phyloP scores from a whole-genome alignment of 2,888 invertebrate species.

The Creontiades dilutus region DNA sequence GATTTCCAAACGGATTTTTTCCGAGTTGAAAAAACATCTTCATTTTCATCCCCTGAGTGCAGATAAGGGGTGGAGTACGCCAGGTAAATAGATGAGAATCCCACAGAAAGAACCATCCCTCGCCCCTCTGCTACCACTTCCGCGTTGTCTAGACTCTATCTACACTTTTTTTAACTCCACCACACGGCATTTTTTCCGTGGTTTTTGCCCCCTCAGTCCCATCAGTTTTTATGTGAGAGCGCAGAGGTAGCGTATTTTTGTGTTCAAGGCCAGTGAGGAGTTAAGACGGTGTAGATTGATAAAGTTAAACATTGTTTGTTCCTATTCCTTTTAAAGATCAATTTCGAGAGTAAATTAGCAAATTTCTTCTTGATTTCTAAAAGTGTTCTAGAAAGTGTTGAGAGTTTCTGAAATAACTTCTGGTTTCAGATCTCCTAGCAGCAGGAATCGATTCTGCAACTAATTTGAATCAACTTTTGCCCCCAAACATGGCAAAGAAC shows the following conservation, averaged over 20 bases:
- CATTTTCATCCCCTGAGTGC: conserved; percentile 20
- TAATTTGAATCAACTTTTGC: too few relatives aligned
- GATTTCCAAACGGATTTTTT: neutral
- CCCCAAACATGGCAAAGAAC: too few relatives aligned
- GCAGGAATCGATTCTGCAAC: too few relatives aligned
- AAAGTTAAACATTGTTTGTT: too few relatives aligned
- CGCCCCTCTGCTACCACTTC: conserved; percentile 38
- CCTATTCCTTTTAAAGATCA: too few relatives aligned
- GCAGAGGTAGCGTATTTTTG: neutral
- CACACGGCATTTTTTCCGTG: conserved; percentile 9
- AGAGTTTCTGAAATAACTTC: too few relatives aligned
- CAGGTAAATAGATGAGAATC: conserved; percentile 43
- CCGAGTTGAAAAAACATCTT: conserved; percentile 37
- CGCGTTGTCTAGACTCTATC: conserved; percentile 53
- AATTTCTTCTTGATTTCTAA: too few relatives aligned
- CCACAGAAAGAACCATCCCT: neutral
- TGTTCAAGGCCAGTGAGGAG: neutral
- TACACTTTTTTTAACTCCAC: neutral
- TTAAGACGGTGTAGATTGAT: too few relatives aligned
- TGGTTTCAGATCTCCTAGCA: too few relatives aligned
- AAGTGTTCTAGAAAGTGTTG: too few relatives aligned
- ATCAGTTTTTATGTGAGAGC: neutral
- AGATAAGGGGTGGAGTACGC: conserved; percentile 24
- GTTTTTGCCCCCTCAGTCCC: neutral
- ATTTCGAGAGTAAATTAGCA: too few relatives aligned